Percentiles rank a stretch among this genome's conserved stretches.
Conservation (phyloP, 2,888 invertebrate genomes). For the Caradrina clavipalpis region DNA sequence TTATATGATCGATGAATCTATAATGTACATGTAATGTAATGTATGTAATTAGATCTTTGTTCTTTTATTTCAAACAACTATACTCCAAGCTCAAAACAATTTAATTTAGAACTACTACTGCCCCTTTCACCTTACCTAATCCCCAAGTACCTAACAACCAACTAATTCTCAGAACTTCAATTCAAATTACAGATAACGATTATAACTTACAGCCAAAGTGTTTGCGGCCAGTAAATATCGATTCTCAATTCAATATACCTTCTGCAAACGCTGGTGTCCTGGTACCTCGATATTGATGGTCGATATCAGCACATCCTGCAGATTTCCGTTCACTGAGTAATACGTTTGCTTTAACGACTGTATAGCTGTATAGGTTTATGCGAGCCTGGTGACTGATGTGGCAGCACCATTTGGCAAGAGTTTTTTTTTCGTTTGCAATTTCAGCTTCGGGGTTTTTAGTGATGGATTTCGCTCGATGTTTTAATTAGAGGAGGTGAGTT, state of each 20-base stretch:
- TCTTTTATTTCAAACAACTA: background rate
- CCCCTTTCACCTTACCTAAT: constrained; percentile 20
- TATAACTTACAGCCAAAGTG: constrained; percentile 59
- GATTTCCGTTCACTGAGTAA: constrained; percentile 80
- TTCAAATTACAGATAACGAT: constrained; percentile 51
- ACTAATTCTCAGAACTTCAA: constrained; percentile 11
- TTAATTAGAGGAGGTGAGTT: constrained; percentile 17
- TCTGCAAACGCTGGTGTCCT: constrained; percentile 72
- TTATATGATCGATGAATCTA: too few species aligned
- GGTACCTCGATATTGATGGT: constrained; percentile 71
- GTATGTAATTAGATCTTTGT: too few species aligned
- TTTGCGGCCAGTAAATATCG: constrained; percentile 75
- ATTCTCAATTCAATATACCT: constrained; percentile 74
- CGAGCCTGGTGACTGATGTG: constrained; percentile 53
- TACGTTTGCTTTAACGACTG: constrained; percentile 80
- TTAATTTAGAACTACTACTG: background rate
- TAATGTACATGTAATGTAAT: too few species aligned
- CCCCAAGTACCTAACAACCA: background rate
- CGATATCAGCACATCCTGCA: constrained; percentile 81
- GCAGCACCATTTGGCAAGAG: constrained; percentile 42
- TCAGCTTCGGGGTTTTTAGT: constrained; percentile 19
- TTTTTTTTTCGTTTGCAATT: constrained; percentile 54
- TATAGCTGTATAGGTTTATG: constrained; percentile 60
- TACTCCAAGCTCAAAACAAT: background rate
- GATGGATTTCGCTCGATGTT: constrained; percentile 32